Base-by-base conservation (phyloP, 2,888 invertebrate genomes). In the Limenitis camilla region DNA sequence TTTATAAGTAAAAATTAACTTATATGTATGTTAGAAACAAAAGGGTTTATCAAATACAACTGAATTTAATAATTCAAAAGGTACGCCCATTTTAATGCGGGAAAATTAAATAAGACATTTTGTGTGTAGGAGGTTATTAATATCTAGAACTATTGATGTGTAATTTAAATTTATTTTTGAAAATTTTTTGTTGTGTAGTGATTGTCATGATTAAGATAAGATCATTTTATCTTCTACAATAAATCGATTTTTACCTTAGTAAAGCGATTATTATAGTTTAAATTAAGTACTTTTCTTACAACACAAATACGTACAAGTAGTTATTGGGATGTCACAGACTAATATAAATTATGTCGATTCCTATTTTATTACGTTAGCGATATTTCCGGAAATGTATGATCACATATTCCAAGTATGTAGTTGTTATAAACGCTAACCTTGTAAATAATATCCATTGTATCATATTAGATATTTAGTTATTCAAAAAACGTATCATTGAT, bases 301-400 rank as follows among this genome's bases (percentile, higher is more conserved):
- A 19, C 19, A 19, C 19, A 19, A 19, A 19, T 19, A 19, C 19
- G 19, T 19, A 19, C 19, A 19, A 19, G 19, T 19, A 19, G 19
- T 19, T 19, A 19, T 2, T 19, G 19, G 19, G 19, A 19, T 3
- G 19, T 19, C 19, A 19, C 36, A 40, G 39, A 48, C 39, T 52
- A 46, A 36, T 48, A 41, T 29, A 52, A 31, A 19, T 6, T 33
- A 33, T 43, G 28, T 43, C 28, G 31, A 9, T 32, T 27, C 9
- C 8, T 33, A 3, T 43, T n/a, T 33, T 7, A 27, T 43, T 27
- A 43, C 33, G 27, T 31, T 33, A 29, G 6, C 11, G 11, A 36
- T 45, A 30, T 28, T 36, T 45, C 76, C 75, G 76, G 76, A 77
- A 73, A 66, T 60, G 53, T 57, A 60, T 60, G 53, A 67, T 67